A percentile compares a stretch with the other conserved stretches of the same genome.
Evolutionary conservation across 2,113 vertebrate genomes (phyloP).

Genomic region (Lepus americanus): DNA sequence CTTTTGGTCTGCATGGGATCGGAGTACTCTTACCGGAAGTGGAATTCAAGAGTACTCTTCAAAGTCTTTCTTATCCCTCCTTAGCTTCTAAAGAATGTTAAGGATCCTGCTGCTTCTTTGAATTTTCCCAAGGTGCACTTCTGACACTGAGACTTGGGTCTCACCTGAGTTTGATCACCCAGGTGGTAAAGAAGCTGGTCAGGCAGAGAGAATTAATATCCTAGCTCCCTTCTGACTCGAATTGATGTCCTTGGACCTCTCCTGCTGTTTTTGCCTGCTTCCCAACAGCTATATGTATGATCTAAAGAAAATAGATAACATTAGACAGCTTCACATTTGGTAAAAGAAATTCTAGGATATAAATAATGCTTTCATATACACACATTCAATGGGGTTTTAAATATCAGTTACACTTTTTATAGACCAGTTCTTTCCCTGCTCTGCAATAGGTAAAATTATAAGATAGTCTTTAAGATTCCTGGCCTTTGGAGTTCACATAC

Average conservation of each 20-base stretch:
- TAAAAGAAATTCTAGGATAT: neutral
- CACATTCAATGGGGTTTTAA: neutral
- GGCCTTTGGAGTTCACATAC: neutral
- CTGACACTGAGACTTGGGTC: conserved; percentile 52
- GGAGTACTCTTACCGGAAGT: conserved; percentile 71
- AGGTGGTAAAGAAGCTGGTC: conserved; percentile 15
- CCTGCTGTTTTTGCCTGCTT: neutral
- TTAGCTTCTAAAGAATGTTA: conserved; percentile 67
- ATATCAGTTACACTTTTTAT: neutral
- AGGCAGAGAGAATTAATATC: conserved; percentile 29
- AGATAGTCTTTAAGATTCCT: rapidly evolving
- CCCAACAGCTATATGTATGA: neutral
- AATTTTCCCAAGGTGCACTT: conserved; percentile 46
- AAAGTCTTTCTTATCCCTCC: conserved; percentile 74
- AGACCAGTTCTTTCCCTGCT: neutral
- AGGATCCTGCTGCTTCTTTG: conserved; percentile 60
- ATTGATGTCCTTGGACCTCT: neutral
- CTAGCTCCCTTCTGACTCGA: neutral
- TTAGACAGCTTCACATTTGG: neutral
- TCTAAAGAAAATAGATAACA: conserved; percentile 18
- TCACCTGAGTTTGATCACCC: conserved; percentile 39
- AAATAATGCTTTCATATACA: neutral
- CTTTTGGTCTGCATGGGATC: conserved; percentile 55
- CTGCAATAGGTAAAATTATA: neutral
- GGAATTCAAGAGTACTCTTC: conserved; percentile 71